Evolutionary conservation across 1,140 invertebrate species (phyloP).

Genomic region (Sitobion miscanthi): DNA sequence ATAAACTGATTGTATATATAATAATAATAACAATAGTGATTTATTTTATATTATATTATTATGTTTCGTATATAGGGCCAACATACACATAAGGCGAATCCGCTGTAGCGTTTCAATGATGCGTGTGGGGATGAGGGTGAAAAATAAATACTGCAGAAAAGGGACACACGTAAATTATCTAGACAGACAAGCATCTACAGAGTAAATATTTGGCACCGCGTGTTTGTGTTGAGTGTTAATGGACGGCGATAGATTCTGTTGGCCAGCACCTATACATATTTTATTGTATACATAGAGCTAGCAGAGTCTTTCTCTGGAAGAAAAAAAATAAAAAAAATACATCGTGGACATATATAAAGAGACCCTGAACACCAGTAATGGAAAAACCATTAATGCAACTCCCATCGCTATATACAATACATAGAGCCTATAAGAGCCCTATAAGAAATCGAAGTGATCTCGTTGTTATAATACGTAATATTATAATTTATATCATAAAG

Average conservation of each 20-base stretch:
- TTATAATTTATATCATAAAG: not conserved
- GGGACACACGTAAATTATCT: not conserved
- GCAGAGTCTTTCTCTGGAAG: not conserved
- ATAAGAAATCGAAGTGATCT: not conserved
- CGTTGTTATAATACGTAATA: not conserved
- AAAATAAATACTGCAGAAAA: not conserved
- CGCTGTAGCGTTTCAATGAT: not conserved
- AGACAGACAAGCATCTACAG: not conserved
- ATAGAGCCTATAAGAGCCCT: not conserved
- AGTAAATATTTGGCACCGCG: constrained; percentile 3
- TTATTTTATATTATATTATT: not conserved
- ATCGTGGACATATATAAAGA: not conserved
- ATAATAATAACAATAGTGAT: not conserved
- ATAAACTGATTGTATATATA: not conserved
- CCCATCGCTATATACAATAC: not conserved
- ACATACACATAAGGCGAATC: not conserved
- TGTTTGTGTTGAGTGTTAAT: not conserved
- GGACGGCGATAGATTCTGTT: not conserved
- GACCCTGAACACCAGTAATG: not conserved
- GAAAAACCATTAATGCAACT: not conserved
- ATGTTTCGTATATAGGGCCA: not conserved
- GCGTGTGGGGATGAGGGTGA: not conserved
- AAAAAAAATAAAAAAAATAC: not conserved
- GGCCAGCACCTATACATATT: not conserved
- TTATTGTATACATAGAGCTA: not conserved